Percentiles rank a stretch among this genome's conserved stretches.
phyloP scores from a whole-genome alignment of 2,797 vertebrate species.

The Chelon labrosus region DNA sequence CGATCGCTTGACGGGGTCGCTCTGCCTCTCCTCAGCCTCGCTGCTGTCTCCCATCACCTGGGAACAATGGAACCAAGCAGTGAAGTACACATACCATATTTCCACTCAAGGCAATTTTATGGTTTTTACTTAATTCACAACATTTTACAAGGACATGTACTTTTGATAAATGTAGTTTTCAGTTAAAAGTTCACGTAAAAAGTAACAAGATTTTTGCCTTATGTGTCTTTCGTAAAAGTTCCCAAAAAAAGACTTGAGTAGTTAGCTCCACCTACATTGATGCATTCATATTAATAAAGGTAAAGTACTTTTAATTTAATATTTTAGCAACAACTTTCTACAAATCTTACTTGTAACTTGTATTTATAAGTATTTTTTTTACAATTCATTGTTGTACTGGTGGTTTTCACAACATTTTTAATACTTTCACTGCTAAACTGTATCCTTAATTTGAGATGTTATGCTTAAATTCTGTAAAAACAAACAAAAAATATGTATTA shows the following conservation, averaged over 20 bases:
- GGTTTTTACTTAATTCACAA: not conserved
- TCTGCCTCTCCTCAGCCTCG: conserved; percentile 88
- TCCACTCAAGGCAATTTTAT: not conserved
- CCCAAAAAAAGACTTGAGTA: too few species aligned
- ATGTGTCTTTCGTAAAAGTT: too few species aligned
- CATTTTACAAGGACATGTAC: not conserved
- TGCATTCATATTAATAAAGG: too few species aligned
- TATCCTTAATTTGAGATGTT: too few species aligned
- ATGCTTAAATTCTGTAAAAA: too few species aligned
- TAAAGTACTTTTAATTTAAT: too few species aligned
- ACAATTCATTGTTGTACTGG: not conserved
- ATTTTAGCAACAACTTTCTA: too few species aligned
- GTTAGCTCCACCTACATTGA: too few species aligned
- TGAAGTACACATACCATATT: not conserved
- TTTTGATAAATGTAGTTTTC: too few species aligned
- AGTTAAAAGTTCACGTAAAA: too few species aligned
- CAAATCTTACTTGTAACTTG: not conserved
- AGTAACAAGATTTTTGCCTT: too few species aligned
- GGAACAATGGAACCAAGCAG: conserved; percentile 27
- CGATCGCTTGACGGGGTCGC: conserved; percentile 82
- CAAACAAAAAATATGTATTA: too few species aligned
- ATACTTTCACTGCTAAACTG: not conserved
- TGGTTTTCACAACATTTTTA: not conserved
- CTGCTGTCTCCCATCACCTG: conserved; percentile 91
- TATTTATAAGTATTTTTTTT: not conserved